phyloP scores from a whole-genome alignment of 2,113 vertebrate species.

The Scartelaos histophorus region DNA sequence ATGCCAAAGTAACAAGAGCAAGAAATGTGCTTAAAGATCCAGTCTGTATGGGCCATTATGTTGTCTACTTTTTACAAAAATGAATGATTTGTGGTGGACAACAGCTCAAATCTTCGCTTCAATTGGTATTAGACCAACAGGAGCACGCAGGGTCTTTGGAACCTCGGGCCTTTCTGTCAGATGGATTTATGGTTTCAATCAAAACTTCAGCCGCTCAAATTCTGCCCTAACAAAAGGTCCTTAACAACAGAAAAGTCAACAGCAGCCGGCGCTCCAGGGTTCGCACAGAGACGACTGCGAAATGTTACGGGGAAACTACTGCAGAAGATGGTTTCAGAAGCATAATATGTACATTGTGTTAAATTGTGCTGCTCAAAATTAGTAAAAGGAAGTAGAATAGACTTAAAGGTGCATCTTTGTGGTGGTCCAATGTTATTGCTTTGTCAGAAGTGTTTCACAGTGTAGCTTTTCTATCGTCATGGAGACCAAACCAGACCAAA shows the following conservation, averaged over 20 bases:
- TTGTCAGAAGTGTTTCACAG: neutral
- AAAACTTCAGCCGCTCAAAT: constrained; percentile 22
- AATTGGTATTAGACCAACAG: constrained; percentile 41
- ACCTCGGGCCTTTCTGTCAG: constrained; percentile 48
- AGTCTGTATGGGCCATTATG: neutral
- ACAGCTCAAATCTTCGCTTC: constrained; percentile 12
- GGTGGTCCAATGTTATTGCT: no score
- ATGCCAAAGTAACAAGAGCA: neutral
- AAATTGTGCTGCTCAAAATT: neutral
- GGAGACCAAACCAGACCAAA: no score
- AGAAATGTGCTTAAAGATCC: neutral
- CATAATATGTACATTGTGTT: neutral
- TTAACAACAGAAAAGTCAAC: constrained; percentile 23
- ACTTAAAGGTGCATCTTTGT: no score
- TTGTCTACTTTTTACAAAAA: constrained; percentile 8
- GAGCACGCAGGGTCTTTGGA: constrained; percentile 25
- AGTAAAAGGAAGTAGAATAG: no score
- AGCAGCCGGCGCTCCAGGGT: neutral
- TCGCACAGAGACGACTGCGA: constrained; percentile 6
- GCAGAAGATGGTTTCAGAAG: neutral
- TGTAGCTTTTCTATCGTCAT: neutral
- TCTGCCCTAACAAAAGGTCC: constrained; percentile 38
- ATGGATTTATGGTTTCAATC: constrained; percentile 63
- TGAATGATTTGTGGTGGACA: constrained; percentile 18
- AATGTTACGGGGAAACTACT: constrained; percentile 2